Percentiles rank a stretch among this genome's conserved stretches.
phyloP scores from a whole-genome alignment of 1,140 invertebrate species.

The Diabrotica virgifera region DNA sequence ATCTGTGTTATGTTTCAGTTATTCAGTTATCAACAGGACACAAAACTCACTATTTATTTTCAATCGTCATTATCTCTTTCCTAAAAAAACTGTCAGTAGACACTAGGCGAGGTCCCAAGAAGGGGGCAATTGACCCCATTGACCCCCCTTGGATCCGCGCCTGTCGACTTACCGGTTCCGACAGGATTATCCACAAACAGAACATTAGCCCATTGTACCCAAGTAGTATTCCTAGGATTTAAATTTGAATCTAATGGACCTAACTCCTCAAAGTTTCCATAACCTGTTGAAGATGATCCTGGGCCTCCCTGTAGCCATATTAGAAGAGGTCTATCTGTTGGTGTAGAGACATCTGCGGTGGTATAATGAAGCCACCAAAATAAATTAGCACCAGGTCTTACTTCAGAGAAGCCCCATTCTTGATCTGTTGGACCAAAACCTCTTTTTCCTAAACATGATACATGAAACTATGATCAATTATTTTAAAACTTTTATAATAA shows the following conservation, averaged over 20 bases:
- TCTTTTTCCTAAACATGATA: constrained; percentile 15
- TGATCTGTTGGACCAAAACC: constrained; percentile 60
- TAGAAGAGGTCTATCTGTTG: constrained; percentile 64
- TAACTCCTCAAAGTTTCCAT: constrained; percentile 75
- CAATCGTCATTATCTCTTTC: too few relatives aligned
- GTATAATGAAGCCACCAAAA: constrained; percentile 83
- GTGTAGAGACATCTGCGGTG: constrained; percentile 54
- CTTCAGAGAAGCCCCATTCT: constrained; percentile 66
- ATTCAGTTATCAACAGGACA: too few relatives aligned
- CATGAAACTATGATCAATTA: not conserved
- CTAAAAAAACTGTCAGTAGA: too few relatives aligned
- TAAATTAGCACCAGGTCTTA: constrained; percentile 70
- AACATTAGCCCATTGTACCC: constrained; percentile 74
- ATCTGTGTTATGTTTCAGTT: too few relatives aligned
- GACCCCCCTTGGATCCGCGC: too few relatives aligned
- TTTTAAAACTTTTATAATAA: not conserved
- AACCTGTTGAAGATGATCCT: constrained; percentile 72
- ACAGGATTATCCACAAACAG: constrained; percentile 88
- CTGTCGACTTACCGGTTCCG: constrained; percentile 52
- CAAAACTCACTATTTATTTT: too few relatives aligned
- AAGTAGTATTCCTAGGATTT: constrained; percentile 65
- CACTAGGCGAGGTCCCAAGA: too few relatives aligned
- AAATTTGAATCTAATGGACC: constrained; percentile 67
- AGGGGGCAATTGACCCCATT: too few relatives aligned
- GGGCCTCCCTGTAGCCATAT: constrained; percentile 68